These are phyloP conservation scores for Dryobota labecula DNA, from an alignment of 2,888 invertebrate genomes.

Conservation along the genomic window DNA sequence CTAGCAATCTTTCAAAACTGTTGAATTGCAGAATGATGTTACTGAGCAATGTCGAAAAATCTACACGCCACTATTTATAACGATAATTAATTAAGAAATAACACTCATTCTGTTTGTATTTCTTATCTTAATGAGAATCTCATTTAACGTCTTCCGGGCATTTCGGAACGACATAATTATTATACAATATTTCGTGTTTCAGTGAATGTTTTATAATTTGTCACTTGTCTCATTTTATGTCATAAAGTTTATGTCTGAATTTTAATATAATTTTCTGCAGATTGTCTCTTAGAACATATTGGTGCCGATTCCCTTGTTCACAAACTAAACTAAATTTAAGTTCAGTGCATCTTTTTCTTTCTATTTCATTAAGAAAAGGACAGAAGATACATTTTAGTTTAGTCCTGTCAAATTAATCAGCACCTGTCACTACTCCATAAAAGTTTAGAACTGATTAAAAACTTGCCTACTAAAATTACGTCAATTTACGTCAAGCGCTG, in stretches of 20 bases:
- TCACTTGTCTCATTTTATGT: constrained; percentile 31
- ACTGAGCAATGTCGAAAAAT: not conserved
- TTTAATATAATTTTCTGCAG: not conserved
- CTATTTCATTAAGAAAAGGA: too few species aligned
- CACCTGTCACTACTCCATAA: too few species aligned
- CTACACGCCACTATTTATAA: not conserved
- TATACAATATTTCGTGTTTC: constrained; percentile 24
- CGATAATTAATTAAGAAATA: constrained; percentile 20
- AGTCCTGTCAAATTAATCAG: too few species aligned
- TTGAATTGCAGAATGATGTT: not conserved
- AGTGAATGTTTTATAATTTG: constrained; percentile 29
- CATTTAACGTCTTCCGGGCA: constrained; percentile 12
- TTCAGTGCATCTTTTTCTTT: too few species aligned
- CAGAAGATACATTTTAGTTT: too few species aligned
- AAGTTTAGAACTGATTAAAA: too few species aligned
- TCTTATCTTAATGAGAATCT: constrained; percentile 28
- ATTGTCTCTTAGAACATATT: not conserved
- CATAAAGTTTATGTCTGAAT: constrained; percentile 17
- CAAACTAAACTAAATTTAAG: too few species aligned
- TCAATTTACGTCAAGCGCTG: too few species aligned
- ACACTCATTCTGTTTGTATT: constrained; percentile 2
- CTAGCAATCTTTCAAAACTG: not conserved
- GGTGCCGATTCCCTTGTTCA: too few species aligned
- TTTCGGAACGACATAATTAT: constrained; percentile 24
- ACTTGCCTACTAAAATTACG: too few species aligned